Percentiles rank a stretch among this genome's conserved stretches.
Evolutionary conservation across 2,797 vertebrate species (phyloP).

Genomic region (Falco berigora): DNA sequence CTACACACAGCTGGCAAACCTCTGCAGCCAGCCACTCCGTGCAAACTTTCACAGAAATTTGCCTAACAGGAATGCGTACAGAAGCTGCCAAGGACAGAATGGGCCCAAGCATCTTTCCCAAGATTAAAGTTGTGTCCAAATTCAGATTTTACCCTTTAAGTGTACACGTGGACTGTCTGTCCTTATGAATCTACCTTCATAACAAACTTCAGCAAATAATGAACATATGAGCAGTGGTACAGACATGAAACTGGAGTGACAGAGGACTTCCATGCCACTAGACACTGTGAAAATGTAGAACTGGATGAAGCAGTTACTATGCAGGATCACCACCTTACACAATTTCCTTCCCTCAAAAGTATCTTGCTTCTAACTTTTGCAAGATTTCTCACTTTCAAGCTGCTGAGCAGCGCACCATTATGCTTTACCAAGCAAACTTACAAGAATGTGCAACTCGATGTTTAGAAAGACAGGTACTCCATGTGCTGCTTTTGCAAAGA

Average conservation of each 20-base stretch:
- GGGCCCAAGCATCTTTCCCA: neutral
- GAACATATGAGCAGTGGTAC: neutral
- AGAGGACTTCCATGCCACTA: neutral
- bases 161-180: neutral
- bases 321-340: neutral
- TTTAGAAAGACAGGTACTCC: neutral
- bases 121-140: neutral
- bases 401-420: neutral
- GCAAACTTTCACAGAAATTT: neutral
- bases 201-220: neutral
- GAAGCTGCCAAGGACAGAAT: neutral
- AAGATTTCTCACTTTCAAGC: neutral
- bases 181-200: neutral
- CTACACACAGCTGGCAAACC: neutral
- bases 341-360: neutral
- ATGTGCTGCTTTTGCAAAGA: neutral
- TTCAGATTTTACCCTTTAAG: neutral
- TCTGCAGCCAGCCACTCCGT: neutral
- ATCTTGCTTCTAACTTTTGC: neutral
- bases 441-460: fast-evolving
- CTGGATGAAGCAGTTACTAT: neutral
- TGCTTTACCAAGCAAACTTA: neutral
- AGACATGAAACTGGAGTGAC: neutral
- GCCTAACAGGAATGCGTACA: fast-evolving
- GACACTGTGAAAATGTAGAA: neutral